These are phyloP conservation scores for Gavialis gangeticus DNA, from an alignment of 2,113 vertebrate genomes.

Conservation along the genomic window DNA sequence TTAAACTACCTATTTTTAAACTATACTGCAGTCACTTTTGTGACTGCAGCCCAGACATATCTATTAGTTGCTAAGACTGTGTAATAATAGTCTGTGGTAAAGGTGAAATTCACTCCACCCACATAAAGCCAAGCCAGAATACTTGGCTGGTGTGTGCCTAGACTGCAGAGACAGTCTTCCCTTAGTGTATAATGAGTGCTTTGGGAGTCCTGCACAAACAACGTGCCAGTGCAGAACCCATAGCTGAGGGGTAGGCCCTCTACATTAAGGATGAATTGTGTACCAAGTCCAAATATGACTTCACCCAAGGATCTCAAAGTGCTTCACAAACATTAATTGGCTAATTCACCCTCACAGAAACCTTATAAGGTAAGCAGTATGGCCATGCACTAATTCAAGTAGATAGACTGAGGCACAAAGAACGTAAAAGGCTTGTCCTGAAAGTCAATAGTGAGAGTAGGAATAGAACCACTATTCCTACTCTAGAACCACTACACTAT, in stretches of 20 bases:
- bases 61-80: neutral
- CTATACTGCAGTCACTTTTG: neutral
- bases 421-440: neutral
- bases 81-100: neutral
- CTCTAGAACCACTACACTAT: too few relatives aligned
- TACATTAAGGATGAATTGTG: neutral
- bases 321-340: neutral
- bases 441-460: neutral
- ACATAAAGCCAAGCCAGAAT: neutral
- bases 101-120: neutral
- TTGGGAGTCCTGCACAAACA: neutral
- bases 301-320: neutral
- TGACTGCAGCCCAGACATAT: too few relatives aligned
- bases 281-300: neutral
- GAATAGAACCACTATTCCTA: neutral
- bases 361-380: neutral
- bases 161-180: neutral
- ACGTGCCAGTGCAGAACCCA: neutral
- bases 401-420: neutral
- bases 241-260: neutral
- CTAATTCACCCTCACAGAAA: neutral
- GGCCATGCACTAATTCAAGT: neutral
- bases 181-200: neutral
- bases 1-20: neutral
- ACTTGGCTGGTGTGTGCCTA: neutral